Evolutionary conservation across 2,888 invertebrate species (phyloP), one percentile per base, ranked within the genome.

Genomic region (Notocelia uddmanniana): DNA sequence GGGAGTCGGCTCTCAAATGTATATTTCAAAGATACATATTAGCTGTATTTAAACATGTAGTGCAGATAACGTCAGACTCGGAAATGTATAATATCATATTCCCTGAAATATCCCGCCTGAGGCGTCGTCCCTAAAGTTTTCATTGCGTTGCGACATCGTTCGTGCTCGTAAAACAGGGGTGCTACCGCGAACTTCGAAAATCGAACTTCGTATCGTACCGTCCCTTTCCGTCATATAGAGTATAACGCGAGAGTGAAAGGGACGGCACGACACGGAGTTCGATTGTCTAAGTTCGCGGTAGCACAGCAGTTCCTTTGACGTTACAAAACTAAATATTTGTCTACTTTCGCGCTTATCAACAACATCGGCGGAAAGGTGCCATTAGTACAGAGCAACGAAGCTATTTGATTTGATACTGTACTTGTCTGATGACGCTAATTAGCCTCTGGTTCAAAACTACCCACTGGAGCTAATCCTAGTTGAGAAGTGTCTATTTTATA

Each of bases 61-160:
- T 41, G 26, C 26, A 26, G 45, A 63, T 63, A 50, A 50, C 48
- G 62, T 31, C 15, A 34, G 26, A 23, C 8, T 31, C 19, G 18
- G 45, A 31, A 18, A 45, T 19, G 69, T 54, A 48, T 69, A 69
- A 62, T 34, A 55, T 62, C 60, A 64, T 70, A 64, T 70, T 37
- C 37, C 37, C 37, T 37, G 21, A 10, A 55, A 66, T 59, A 67
- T 45, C 48, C 37, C 45, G 55, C 69, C 59, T 37, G 58, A 45
- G 52, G 66, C 59, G 58, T 59, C 63, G 50, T 68, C 68, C 68
- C 50, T 52, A 68, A 63, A 63, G 69, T 63, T 69, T 63, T 63
- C 69, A 63, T 37, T 69, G 34, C 63, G 57, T 63, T 23, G 23
- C 23, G 13, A 55, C 55, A n/a, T 15, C 23, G 26, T 15, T 15